phyloP scores from a whole-genome alignment of 2,888 invertebrate genomes.

The Catocala nupta region DNA sequence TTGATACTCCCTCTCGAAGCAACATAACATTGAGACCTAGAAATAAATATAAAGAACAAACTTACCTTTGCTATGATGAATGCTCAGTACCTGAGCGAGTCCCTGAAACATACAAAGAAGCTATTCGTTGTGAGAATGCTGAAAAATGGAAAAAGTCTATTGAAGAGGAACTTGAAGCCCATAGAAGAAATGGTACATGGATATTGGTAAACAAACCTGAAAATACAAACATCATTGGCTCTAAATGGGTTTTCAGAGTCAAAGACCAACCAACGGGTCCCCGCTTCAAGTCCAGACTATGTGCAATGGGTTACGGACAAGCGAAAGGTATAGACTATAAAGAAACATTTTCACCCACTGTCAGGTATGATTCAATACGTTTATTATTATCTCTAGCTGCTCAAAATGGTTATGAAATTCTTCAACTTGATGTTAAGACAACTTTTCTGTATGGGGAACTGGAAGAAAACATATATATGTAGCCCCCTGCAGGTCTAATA shows the following conservation, averaged over 20 bases:
- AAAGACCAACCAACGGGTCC: conserved; percentile 42
- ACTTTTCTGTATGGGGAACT: conserved; percentile 24
- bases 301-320: conserved; percentile 19
- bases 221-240: conserved; percentile 24
- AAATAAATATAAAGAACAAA: conserved; percentile 13
- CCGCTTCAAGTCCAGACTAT: conserved; percentile 30
- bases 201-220: conserved; percentile 15
- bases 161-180: conserved; percentile 26
- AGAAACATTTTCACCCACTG: conserved; percentile 34
- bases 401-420: conserved; percentile 1
- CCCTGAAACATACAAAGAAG: conserved; percentile 31
- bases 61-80: too few relatives aligned
- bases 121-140: conserved; percentile 13
- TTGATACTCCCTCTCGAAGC: too few relatives aligned
- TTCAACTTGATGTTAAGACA: conserved; percentile 26
- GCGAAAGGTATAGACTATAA: conserved; percentile 9
- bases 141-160: conserved; percentile 31
- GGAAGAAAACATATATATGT: conserved; percentile 1
- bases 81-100: too few relatives aligned
- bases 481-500: conserved; percentile 2
- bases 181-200: conserved; percentile 12
- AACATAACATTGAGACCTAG: conserved; percentile 29
- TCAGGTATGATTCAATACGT: conserved; percentile 42
- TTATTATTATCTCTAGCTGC: conserved; percentile 22
- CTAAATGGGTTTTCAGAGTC: conserved; percentile 44